Percentiles rank a stretch among this genome's conserved stretches.
Conservation (phyloP, 2,888 invertebrate genomes). For the Syrphus vitripennis region DNA sequence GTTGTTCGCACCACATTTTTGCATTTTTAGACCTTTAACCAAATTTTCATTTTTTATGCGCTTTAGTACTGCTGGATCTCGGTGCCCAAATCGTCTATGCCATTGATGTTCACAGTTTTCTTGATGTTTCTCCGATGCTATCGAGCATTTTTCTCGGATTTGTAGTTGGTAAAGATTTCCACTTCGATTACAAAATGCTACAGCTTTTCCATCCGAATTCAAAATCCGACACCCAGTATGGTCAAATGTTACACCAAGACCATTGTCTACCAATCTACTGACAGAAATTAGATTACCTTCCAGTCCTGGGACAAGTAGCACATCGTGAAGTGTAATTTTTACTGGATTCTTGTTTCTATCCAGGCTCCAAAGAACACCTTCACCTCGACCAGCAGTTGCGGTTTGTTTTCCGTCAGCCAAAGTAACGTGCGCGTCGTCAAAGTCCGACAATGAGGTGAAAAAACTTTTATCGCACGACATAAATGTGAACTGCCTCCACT, state of each 20-base stretch:
- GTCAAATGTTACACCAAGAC: background rate
- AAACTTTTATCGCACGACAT: slow-evolving; percentile 1
- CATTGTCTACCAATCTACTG: background rate
- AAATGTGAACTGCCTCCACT: slow-evolving; percentile 2
- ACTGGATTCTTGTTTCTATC: background rate
- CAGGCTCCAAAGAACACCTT: background rate
- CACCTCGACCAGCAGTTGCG: background rate
- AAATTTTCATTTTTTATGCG: background rate
- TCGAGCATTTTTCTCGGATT: background rate
- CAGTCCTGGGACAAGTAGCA: background rate
- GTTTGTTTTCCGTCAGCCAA: slow-evolving; percentile 6
- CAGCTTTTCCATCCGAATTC: background rate
- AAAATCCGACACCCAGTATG: background rate
- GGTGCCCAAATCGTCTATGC: slow-evolving; percentile 13
- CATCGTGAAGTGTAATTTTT: background rate
- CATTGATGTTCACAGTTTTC: slow-evolving; percentile 17
- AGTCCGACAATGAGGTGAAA: background rate
- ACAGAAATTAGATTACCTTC: background rate
- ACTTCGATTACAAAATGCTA: background rate
- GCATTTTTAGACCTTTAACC: background rate
- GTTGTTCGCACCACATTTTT: background rate
- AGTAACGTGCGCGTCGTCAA: background rate
- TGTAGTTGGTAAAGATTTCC: background rate
- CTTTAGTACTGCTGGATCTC: background rate
- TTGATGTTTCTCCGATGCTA: background rate